A percentile compares a stretch with the other conserved stretches of the same genome.
Conservation (phyloP, 2,113 vertebrate genomes). For the Pachypanchax playfairii region DNA sequence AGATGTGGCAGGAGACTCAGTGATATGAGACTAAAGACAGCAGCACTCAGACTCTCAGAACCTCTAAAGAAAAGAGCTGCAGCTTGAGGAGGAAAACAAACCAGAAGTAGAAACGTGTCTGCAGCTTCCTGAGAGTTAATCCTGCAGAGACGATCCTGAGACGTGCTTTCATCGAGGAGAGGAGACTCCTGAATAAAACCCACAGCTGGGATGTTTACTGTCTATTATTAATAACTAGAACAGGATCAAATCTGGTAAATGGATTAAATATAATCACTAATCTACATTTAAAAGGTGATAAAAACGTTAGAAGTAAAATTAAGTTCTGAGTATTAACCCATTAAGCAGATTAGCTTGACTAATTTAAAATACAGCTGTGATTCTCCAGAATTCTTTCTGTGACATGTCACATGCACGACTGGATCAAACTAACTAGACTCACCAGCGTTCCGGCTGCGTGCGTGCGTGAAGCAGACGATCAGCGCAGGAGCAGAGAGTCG, state of each 20-base stretch:
- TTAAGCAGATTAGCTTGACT: not conserved
- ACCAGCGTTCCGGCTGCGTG: too few species aligned
- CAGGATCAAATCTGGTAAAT: not conserved
- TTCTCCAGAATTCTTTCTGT: too few species aligned
- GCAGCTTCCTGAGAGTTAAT: constrained; percentile 43
- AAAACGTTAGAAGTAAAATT: not conserved
- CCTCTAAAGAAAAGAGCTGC: constrained; percentile 27
- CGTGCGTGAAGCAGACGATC: constrained; percentile 24
- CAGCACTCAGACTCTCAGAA: constrained; percentile 33
- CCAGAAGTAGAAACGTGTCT: constrained; percentile 25
- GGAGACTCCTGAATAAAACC: constrained; percentile 26
- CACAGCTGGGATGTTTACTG: constrained; percentile 19
- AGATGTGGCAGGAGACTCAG: constrained; percentile 32
- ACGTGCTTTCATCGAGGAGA: constrained; percentile 28
- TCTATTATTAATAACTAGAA: not conserved
- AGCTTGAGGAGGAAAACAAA: constrained; percentile 48
- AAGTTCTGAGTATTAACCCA: too few species aligned
- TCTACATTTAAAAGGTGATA: not conserved
- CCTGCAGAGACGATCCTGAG: constrained; percentile 42
- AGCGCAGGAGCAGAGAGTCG: constrained; percentile 34
- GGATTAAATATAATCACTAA: not conserved
- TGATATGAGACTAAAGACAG: constrained; percentile 46
- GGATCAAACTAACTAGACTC: too few species aligned
- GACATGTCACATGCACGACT: too few species aligned
- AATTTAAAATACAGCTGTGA: not conserved